Base-by-base conservation (phyloP, 2,888 invertebrate species). In the Chrysolina americana region DNA sequence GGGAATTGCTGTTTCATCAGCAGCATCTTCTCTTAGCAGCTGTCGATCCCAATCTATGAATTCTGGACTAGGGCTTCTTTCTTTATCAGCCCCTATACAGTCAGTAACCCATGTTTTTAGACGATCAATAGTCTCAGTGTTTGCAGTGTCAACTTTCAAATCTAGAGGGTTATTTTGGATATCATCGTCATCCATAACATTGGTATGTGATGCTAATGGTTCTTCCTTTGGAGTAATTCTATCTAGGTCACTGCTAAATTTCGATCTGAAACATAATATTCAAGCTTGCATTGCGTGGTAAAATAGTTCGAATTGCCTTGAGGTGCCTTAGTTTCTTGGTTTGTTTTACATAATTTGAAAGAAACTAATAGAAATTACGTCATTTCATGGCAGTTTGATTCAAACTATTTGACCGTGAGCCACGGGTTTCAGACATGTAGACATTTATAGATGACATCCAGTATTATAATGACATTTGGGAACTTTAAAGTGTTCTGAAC, bases 11-110 rank as follows among this genome's bases (percentile, higher is more conserved):
- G 44, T 23, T 21, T 63, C 56, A 47, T 19, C 28, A 19, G 21
- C 56, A 10, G 21, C 23, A 41, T 17, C 41, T 3, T 36, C 68
- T 41, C n/a, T 63, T 21, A 41, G 19, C 15, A 36, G 21, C 50
- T 65, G 70, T 48, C 17, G 8, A 11, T 28, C 56, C 65, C 28
- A 36, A 13, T 71, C 66, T 11, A 78, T 70, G 59, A 82, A 78
- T 21, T 83, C 83, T 6, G 83, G 83, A 75, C 82, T 82, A 11
- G 83, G 83, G 72, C 80, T 80, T 48, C 83, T 63, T 56, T 79
- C 82, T n/a, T 70, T 65, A 13, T 79, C 76, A 13, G 71, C 44
- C 15, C 75, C 76, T 50, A 83, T 79, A 63, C 82, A 81, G 63
- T 82, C 81, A 9, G 77, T 77, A 15, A 83, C 77, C 83, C 83